phyloP scores from a whole-genome alignment of 2,888 invertebrate species.

The Endotricha flammealis region DNA sequence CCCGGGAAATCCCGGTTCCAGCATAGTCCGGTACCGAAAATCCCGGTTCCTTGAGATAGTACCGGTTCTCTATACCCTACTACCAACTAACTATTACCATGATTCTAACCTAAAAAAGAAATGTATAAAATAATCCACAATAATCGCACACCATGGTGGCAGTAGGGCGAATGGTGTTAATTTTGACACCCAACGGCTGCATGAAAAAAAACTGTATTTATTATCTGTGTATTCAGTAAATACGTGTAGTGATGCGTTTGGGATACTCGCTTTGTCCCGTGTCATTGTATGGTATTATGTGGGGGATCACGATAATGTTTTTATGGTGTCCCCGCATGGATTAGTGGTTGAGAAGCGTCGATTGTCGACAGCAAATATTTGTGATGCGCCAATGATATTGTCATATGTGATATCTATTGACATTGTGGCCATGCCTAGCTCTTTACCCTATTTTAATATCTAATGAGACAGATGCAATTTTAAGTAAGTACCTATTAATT shows the following conservation, averaged over 20 bases:
- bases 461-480: no score
- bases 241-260: slow-evolving; percentile 56
- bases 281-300: slow-evolving; percentile 50
- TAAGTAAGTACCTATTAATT: no score
- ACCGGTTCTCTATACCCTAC: no score
- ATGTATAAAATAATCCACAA: slow-evolving; percentile 5
- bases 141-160: slow-evolving; percentile 23
- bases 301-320: slow-evolving; percentile 50
- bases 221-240: slow-evolving; percentile 71
- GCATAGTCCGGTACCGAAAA: no score
- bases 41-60: no score
- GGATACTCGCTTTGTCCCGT: slow-evolving; percentile 53
- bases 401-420: slow-evolving; percentile 38
- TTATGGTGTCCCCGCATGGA: slow-evolving; percentile 51
- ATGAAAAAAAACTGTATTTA: slow-evolving; percentile 56
- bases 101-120: not conserved
- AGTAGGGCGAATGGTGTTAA: slow-evolving; percentile 48
- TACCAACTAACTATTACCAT: no score
- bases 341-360: slow-evolving; percentile 56
- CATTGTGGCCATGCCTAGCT: slow-evolving; percentile 25
- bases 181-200: slow-evolving; percentile 68
- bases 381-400: slow-evolving; percentile 40
- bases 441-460: not conserved
- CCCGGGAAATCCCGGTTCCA: no score
- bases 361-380: slow-evolving; percentile 67